phyloP scores from a whole-genome alignment of 1,140 invertebrate species.

The Sipha flava region DNA sequence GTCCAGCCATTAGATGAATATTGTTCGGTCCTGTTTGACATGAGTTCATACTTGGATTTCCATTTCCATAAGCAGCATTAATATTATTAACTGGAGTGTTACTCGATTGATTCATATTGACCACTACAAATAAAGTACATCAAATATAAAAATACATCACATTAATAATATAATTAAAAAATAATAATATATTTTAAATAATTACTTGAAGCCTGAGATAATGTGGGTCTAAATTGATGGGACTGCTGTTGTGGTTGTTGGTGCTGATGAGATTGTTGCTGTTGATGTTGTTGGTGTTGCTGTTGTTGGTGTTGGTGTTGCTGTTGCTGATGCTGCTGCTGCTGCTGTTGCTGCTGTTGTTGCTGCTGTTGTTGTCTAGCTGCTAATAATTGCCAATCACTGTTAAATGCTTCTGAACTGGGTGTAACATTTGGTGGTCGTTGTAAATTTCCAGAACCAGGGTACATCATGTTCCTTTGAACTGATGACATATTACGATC shows the following conservation, averaged over 20 bases:
- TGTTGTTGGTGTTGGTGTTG: neutral
- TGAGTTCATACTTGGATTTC: neutral
- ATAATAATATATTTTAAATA: neutral
- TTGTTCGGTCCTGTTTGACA: neutral
- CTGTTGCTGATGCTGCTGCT: neutral
- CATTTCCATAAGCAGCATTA: neutral
- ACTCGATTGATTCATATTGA: neutral
- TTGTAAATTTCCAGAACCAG: neutral
- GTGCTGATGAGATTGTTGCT: neutral
- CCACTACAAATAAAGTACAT: neutral
- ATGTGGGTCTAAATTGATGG: conserved; percentile 17
- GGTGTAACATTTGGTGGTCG: conserved; percentile 22
- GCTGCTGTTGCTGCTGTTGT: neutral
- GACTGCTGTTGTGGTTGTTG: neutral
- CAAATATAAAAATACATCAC: neutral
- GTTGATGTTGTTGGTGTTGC: neutral
- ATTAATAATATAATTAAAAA: neutral
- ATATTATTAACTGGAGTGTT: conserved; percentile 24
- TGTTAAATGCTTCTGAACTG: conserved; percentile 18
- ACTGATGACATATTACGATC: conserved; percentile 1
- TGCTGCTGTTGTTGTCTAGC: conserved; percentile 23
- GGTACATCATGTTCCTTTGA: neutral
- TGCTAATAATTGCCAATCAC: conserved; percentile 19
- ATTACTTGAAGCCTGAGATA: conserved; percentile 16
- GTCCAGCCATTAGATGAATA: conserved; percentile 17